Evolutionary conservation across 2,888 invertebrate genomes (phyloP).

Genomic region (Xanthorhoe designata): DNA sequence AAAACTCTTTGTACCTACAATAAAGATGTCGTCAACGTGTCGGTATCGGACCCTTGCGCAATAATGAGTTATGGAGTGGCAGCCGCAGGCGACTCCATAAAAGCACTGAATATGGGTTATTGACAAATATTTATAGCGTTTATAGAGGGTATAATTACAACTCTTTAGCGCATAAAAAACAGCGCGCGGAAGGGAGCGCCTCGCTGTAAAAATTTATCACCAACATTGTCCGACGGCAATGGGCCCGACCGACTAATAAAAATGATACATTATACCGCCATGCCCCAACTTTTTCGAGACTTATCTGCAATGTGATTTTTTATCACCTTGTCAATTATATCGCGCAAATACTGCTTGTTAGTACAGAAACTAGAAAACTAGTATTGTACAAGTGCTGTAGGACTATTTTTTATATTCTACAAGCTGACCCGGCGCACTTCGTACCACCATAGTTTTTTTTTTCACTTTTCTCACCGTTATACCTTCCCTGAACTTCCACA

Average conservation of each 20-base stretch:
- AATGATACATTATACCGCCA: slow-evolving; percentile 55
- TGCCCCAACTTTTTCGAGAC: slow-evolving; percentile 37
- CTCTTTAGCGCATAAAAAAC: slow-evolving; percentile 84
- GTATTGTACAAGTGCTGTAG: too few species aligned
- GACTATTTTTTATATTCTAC: too few species aligned
- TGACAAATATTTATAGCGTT: slow-evolving; percentile 85
- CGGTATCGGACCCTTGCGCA: slow-evolving; percentile 72
- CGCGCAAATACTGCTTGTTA: neutral
- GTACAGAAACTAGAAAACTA: too few species aligned
- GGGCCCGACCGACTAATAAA: slow-evolving; percentile 60
- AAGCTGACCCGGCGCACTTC: too few species aligned
- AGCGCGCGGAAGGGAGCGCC: slow-evolving; percentile 74
- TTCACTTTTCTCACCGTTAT: too few species aligned
- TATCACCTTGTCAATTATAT: slow-evolving; percentile 12
- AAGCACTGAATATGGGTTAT: slow-evolving; percentile 82
- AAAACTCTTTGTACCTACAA: slow-evolving; percentile 46
- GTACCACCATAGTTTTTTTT: too few species aligned
- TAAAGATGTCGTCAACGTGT: slow-evolving; percentile 64
- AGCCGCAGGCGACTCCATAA: slow-evolving; percentile 79
- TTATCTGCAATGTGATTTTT: slow-evolving; percentile 32
- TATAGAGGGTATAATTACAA: slow-evolving; percentile 85
- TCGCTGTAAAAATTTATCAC: slow-evolving; percentile 78
- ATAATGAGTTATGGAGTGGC: slow-evolving; percentile 80
- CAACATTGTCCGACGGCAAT: slow-evolving; percentile 67
- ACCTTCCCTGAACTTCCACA: too few species aligned